Conservation (phyloP, 2,797 vertebrate genomes). For the Muraenolepis orangiensis region DNA sequence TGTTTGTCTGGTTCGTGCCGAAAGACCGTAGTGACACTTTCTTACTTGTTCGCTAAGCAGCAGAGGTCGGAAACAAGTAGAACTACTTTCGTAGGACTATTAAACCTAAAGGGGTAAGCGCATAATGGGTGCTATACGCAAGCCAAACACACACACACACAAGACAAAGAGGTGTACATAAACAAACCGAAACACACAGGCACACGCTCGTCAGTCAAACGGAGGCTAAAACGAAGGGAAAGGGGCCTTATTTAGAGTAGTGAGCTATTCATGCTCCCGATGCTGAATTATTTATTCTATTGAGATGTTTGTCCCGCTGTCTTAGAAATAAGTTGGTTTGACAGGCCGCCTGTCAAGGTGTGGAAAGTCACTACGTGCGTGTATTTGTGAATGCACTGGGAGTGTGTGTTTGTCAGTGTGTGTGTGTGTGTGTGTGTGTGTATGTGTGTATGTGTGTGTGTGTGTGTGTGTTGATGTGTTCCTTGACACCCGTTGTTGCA, state of each 20-base stretch:
- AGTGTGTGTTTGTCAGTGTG: neutral
- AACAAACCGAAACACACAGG: neutral
- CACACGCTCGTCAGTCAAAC: slow-evolving; percentile 25
- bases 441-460: slow-evolving; percentile 31
- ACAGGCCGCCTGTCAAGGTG: slow-evolving; percentile 59
- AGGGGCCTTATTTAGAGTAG: slow-evolving; percentile 49
- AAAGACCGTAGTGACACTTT: slow-evolving; percentile 1
- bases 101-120: neutral
- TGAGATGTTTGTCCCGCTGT: slow-evolving; percentile 56
- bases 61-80: neutral
- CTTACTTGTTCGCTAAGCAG: neutral
- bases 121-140: neutral
- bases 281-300: slow-evolving; percentile 68
- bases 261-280: slow-evolving; percentile 61
- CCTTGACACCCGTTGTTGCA: slow-evolving; percentile 37
- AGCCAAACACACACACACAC: neutral
- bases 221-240: slow-evolving; percentile 34
- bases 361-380: slow-evolving; percentile 38
- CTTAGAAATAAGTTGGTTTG: slow-evolving; percentile 67
- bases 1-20: neutral
- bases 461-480: slow-evolving; percentile 51
- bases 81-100: neutral
- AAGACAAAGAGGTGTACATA: slow-evolving; percentile 5
- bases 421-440: slow-evolving; percentile 11
- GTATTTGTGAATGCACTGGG: neutral